phyloP scores from a whole-genome alignment of 2,113 vertebrate genomes.

The Columbina picui region DNA sequence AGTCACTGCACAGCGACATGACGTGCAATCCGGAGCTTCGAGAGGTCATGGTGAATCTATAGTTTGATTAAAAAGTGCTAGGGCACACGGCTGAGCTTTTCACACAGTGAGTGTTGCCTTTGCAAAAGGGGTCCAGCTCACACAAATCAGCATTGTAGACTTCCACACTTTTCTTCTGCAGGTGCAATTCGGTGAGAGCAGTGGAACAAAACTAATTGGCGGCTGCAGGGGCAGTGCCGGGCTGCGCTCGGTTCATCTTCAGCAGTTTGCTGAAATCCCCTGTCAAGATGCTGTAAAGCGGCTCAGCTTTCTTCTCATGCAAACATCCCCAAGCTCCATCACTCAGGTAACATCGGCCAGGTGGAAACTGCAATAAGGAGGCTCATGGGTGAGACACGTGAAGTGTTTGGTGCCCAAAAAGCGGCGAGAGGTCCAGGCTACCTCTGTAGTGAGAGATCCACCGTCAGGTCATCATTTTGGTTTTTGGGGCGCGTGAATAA shows the following conservation, averaged over 20 bases:
- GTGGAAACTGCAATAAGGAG: not conserved
- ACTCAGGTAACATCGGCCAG: not conserved
- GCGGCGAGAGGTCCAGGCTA: not conserved
- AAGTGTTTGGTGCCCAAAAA: not conserved
- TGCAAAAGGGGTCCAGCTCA: not conserved
- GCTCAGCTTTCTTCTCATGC: not conserved
- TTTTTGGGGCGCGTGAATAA: not conserved
- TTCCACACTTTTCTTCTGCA: not conserved
- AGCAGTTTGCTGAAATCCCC: not conserved
- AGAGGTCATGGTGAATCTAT: not conserved
- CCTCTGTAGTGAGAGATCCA: not conserved
- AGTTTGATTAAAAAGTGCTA: not conserved
- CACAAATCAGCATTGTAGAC: not conserved
- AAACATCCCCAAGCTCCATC: not conserved
- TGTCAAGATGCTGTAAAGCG: not conserved
- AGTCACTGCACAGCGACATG: not conserved
- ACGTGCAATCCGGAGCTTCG: not conserved
- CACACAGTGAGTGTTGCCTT: not conserved
- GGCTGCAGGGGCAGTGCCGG: not conserved
- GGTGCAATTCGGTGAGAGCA: not conserved
- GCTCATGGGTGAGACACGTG: not conserved
- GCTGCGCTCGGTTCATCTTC: not conserved
- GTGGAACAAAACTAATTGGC: not conserved
- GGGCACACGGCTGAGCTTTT: not conserved
- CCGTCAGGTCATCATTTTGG: not conserved